phyloP scores from a whole-genome alignment of 2,888 invertebrate genomes.

The Agonopterix alstromeriana region DNA sequence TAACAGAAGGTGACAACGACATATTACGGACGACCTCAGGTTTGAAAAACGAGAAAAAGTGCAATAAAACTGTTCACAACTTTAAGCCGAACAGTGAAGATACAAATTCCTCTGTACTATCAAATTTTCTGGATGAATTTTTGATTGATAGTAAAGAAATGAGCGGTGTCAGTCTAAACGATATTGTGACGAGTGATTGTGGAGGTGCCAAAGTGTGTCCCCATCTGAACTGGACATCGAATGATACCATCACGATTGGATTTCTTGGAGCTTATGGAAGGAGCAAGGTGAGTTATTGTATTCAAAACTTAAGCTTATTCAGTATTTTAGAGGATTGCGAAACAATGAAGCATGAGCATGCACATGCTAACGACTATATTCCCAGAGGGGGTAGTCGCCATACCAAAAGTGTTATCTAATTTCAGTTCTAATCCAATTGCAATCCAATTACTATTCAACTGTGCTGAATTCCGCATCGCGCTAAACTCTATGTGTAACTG shows the following conservation, averaged over 20 bases:
- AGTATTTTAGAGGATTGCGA: no score
- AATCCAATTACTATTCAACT: no score
- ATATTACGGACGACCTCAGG: not conserved
- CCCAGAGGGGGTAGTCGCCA: no score
- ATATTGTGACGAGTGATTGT: constrained; percentile 52
- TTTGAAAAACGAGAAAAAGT: not conserved
- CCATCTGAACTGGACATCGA: constrained; percentile 36
- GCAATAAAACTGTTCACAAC: not conserved
- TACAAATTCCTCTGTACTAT: constrained; percentile 12
- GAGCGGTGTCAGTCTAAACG: constrained; percentile 51
- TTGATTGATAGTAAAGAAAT: constrained; percentile 41
- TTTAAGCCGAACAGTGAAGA: not conserved
- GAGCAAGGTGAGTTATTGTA: constrained; percentile 76
- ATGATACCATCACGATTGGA: constrained; percentile 81
- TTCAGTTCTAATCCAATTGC: no score
- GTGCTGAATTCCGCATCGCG: no score
- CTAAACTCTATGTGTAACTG: no score
- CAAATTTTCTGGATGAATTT: constrained; percentile 32
- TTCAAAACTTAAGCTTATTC: no score
- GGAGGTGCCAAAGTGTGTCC: constrained; percentile 55
- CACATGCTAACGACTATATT: no score
- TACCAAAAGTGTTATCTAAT: no score
- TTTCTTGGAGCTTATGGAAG: constrained; percentile 86
- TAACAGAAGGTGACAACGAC: not conserved
- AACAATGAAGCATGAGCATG: no score